phyloP scores from a whole-genome alignment of 2,888 invertebrate genomes.

The Drosophila antonietae region DNA sequence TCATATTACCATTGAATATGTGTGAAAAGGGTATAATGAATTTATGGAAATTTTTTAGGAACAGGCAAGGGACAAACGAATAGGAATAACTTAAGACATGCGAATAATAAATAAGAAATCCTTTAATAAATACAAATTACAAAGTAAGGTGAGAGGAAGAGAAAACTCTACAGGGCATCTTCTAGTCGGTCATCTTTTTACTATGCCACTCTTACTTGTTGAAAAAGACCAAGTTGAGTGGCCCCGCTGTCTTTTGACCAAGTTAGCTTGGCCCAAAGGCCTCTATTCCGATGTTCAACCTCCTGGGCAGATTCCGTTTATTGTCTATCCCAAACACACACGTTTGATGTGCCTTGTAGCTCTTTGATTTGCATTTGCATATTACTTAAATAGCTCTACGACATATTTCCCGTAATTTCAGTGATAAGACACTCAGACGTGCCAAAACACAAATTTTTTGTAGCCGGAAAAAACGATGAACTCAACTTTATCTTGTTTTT shows the following conservation, averaged over 20 bases:
- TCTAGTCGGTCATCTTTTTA: background rate
- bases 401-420: slow-evolving; percentile 51
- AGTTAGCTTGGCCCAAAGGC: slow-evolving; percentile 36
- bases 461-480: slow-evolving; percentile 25
- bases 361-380: slow-evolving; percentile 50
- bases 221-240: slow-evolving; percentile 30
- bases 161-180: background rate
- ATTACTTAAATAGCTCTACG: slow-evolving; percentile 29
- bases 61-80: background rate
- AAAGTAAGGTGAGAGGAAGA: background rate
- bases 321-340: background rate
- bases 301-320: background rate
- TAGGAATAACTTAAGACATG: background rate
- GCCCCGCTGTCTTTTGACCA: slow-evolving; percentile 62
- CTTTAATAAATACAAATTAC: background rate
- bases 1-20: background rate
- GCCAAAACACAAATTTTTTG: slow-evolving; percentile 39
- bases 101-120: background rate
- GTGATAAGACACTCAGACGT: slow-evolving; percentile 66
- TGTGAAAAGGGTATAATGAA: background rate
- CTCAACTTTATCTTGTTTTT: slow-evolving; percentile 12
- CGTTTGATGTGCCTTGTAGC: background rate
- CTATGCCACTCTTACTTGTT: background rate
- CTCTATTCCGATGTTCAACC: background rate
- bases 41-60: background rate